A percentile compares a stretch with the other conserved stretches of the same genome.
These are phyloP conservation scores for Sterna hirundo DNA, from an alignment of 2,113 vertebrate genomes.

Conservation along the genomic window DNA sequence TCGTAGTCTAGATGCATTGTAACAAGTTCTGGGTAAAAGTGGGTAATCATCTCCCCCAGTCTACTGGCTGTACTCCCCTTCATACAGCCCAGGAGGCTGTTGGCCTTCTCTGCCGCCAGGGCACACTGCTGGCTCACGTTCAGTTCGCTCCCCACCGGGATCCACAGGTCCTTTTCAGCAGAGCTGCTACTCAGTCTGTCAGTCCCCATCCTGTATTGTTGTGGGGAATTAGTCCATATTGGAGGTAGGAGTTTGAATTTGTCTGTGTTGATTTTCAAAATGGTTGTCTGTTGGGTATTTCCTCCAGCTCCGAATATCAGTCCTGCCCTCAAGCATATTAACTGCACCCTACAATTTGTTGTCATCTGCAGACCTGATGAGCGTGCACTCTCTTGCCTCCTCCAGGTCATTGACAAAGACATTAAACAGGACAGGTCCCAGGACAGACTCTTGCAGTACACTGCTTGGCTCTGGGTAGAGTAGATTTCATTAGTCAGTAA, in stretches of 20 bases:
- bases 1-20: neutral
- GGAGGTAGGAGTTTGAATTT: neutral
- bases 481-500: neutral
- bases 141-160: neutral
- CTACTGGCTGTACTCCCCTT: neutral
- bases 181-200: neutral
- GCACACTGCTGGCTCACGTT: neutral
- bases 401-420: neutral
- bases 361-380: neutral
- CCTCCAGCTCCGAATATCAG: neutral
- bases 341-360: neutral
- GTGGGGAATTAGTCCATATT: neutral
- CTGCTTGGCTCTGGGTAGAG: neutral
- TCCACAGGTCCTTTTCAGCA: neutral
- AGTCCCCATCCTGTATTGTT: neutral
- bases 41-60: neutral
- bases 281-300: neutral
- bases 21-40: neutral
- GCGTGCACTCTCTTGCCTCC: neutral
- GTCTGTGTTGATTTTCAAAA: neutral
- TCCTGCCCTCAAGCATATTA: neutral
- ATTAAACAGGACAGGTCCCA: neutral
- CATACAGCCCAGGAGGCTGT: neutral
- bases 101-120: neutral
- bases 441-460: neutral